phyloP scores from a whole-genome alignment of 2,888 invertebrate species.

The Drosophila putrida region DNA sequence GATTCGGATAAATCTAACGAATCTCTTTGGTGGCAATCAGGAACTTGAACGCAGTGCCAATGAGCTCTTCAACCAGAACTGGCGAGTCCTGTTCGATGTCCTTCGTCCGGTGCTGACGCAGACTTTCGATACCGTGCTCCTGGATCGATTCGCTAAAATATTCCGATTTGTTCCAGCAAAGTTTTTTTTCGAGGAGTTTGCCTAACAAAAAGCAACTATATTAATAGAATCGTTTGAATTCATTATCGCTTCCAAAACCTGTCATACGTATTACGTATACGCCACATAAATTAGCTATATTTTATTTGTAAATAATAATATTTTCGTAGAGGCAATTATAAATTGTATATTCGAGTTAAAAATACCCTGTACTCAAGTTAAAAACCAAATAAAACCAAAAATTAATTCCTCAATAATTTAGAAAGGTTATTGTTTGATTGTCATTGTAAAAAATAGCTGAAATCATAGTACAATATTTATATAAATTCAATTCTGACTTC shows the following conservation, averaged over 20 bases:
- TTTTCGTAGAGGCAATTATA: background rate
- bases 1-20: slow-evolving; percentile 88
- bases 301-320: background rate
- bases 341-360: background rate
- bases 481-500: background rate
- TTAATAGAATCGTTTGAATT: background rate
- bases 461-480: background rate
- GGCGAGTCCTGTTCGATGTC: slow-evolving; percentile 89
- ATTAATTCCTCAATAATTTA: background rate
- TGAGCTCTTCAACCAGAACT: slow-evolving; percentile 89
- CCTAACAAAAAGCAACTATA: slow-evolving; percentile 6
- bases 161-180: slow-evolving; percentile 89
- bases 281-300: slow-evolving; percentile 12
- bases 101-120: slow-evolving; percentile 88
- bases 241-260: background rate
- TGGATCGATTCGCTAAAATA: slow-evolving; percentile 88
- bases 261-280: slow-evolving; percentile 17
- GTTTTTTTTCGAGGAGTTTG: slow-evolving; percentile 88
- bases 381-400: background rate
- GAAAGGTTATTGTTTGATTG: background rate
- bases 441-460: no score
- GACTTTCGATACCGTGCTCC: slow-evolving; percentile 89
- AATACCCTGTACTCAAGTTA: slow-evolving; percentile 2
- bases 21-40: slow-evolving; percentile 86
- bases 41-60: slow-evolving; percentile 89